Evolutionary conservation across 2,113 vertebrate species (phyloP), one percentile per base, ranked within the genome.

Genomic region (Tetrax tetrax): DNA sequence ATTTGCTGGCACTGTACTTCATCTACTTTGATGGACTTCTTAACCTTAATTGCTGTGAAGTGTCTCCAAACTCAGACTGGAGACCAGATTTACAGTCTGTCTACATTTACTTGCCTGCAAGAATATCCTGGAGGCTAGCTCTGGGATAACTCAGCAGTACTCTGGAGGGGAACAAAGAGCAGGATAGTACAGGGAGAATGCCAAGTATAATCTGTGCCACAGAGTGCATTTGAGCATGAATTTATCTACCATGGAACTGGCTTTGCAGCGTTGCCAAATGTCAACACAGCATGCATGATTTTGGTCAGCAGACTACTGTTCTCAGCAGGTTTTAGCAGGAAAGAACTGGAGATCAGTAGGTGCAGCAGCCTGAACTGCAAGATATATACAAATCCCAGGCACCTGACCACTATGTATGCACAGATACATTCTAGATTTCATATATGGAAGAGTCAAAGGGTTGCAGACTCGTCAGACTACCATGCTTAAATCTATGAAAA

Each of bases 241-340:
- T 87, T 78, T 47, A 29, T 43, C 84, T 29, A 0, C 87, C 51
- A 2, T 4, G 22, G 56, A 69, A 31, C 43, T 54, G 56, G 35
- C 22, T 90, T 81, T 85, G 35, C 38, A 85, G 65, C 2, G 0
- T 3, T 69, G 71, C 69, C 77, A 87, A 54, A 68, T 20, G 43
- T 47, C 60, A 94, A 7, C 60, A 6, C 37, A 45, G 12, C 45
- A 10, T 0, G 14, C 0, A 4, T 4, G 45, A 13, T 45, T 89
- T 15, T 37, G 61, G 51, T 79, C 92, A 76, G 69, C 60, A 71
- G n/a, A 7, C 11, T 29, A 14, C 80, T 79, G 50, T 2, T 83
- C 72, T 77, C 66, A n/a, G 68, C 60, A 83, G 59, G 19, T 50
- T 87, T 28, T 12, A 71, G 77, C 9, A 85, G 43, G 23, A 38